Evolutionary conservation across 2,888 invertebrate species (phyloP), one percentile per base, ranked within the genome.

Genomic region (Megamerina dolium): DNA sequence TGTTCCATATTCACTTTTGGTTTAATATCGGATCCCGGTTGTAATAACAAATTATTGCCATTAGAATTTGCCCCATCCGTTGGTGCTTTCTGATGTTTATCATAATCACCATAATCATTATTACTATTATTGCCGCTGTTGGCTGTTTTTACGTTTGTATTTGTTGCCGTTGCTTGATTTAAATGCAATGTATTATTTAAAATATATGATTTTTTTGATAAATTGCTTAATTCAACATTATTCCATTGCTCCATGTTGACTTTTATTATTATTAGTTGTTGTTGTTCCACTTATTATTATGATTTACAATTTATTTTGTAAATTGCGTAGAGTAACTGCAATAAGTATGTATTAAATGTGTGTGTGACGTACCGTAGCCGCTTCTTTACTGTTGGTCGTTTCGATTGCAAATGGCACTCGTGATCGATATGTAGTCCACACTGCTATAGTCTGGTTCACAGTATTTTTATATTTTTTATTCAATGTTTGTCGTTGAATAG

Each of bases 11-110:
- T 48, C 8, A 70, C 53, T 36, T 63, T 63, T 1, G 72, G 72
- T 42, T 63, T 61, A 20, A 72, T 70, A 52, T 66, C 62, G 2
- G 63, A 62, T 3, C 72, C 72, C 1, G 71, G 72, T 43, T 68
- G 55, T 12, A 72, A 57, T 9, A 63, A 39, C 39, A 48, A 51
- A 19, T 43, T 23, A 19, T 34, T 39, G 9, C 35, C 23, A 23
- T 37, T 29, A 3, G 14, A 14, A 5, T 19, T 32, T 17, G 21
- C 19, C 13, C 51, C 18, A 5, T 40, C 12, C 16, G 33, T 23
- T 19, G 16, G 5, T 27, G 20, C 21, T 39, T 10, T 20, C 34
- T 1, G 36, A 30, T 1, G 30, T 26, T 13, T 44, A 44, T 27
- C 51, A 26, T 17, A 23, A 19, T 37, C 30, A 14, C 21, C 23